Base-by-base conservation (phyloP, 37 sponge, comb jelly and placozoan genomes). In the Lycopodina hypogea region DNA sequence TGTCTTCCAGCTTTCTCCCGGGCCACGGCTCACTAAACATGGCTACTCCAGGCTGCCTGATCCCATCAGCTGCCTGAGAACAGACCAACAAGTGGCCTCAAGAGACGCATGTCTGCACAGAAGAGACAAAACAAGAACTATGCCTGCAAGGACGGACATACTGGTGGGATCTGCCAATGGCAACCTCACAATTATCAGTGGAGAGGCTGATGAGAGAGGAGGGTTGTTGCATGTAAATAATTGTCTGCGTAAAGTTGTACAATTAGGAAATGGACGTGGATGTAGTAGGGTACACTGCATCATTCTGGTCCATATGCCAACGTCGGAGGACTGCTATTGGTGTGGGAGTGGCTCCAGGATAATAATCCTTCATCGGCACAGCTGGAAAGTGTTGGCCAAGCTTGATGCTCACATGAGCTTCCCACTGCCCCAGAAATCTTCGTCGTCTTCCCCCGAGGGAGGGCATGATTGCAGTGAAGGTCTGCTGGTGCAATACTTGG, bases 151-250 rank as follows among this genome's bases (percentile, higher is more conserved):
- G 28, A 74, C 58, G 15, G 90, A 89, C 22, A 65, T 84, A 14
- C 71, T 89, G 19, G 56, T 84, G 23, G 90, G 90, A 18, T 61
- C 64, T 35, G 72, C 81, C 4, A 74, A 84, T 61, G 90, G 90
- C 9, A 83, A 79, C 56, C 33, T 84, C 26, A 75, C 84, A 3
- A 37, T 79, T n/a, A 64, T 89, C 22, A 53, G 50, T 21, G 84
- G 84, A 34, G 62, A 75, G 3, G 63, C 56, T 28, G 75, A 89
- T 70, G 70, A 42, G 26, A 71, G 80, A 21, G 90, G 90, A 22
- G 79, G 90, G 24, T 75, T 89, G 11, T 66, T 45, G 19, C 68
- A 84, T 23, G 50, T 57, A 0, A 35, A 65, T 42, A 80, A 75
- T 29, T 53, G 68, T 22, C 76, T 75, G 28, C 70, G 81, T 26